Base-by-base conservation (phyloP, 2,797 vertebrate species). In the Echeneis naucrates region DNA sequence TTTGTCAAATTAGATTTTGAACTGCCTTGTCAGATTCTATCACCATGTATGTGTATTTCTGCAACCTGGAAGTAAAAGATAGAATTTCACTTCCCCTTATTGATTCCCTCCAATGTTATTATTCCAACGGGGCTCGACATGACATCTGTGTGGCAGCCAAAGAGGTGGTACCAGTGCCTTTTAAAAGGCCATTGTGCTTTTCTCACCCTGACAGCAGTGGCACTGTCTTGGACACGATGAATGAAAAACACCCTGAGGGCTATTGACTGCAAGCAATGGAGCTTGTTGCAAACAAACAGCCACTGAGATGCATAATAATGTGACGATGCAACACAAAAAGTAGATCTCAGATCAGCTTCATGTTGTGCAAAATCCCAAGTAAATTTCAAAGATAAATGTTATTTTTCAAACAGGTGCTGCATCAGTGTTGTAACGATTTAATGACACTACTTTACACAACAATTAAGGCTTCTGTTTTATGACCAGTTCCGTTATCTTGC, bases 281-380 rank as follows among this genome's bases (percentile, higher is more conserved):
- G 83, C 83, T 79, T 38, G 77, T 60, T 73, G 69, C 70, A 87
- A 76, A 80, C 84, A 82, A 70, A 71, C 78, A 82, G 68, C 65
- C 72, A 79, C 81, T 80, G 83, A 70, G 83, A 48, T 87, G 89
- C 83, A 90, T 91, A 79, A 83, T 90, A 88, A 92, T 92, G 87
- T 57, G 65, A 59, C 26, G 60, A 33, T 72, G 60, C 64, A 37
- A 47, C 21, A 16, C 53, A 71, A 33, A 77, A 71, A 68, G 24
- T 33, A 58, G 45, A 57, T 58, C 58, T 62, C 9, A 37, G 26
- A 52, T 67, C 26, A 53, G 19, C 44, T 33, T 63, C 5, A 24
- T 40, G 35, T 58, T 14, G 1, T 37, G 1, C 1, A 38, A 58
- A 45, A 80, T 67, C 47, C 33, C 5, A 54, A 17, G 30, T 30